These are phyloP conservation scores for Yponomeuta malinellus DNA, from an alignment of 2,888 invertebrate species.

Conservation along the genomic window DNA sequence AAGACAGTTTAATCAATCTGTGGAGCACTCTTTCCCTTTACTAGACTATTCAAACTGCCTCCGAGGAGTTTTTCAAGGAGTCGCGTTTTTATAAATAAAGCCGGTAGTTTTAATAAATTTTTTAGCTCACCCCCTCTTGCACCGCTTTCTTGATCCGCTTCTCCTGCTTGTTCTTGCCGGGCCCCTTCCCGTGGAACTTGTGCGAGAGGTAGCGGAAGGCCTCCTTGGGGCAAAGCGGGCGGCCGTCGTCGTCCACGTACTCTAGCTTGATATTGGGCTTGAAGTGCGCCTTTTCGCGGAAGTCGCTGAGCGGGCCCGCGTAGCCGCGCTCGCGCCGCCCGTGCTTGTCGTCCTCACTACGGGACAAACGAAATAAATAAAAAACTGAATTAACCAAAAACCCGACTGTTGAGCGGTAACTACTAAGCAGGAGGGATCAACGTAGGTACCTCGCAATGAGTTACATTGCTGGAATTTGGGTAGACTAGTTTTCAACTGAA, in stretches of 20 bases:
- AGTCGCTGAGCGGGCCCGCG: conserved; percentile 86
- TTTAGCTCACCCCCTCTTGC: conserved; percentile 86
- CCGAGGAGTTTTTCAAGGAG: no score
- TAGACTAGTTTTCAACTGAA: no score
- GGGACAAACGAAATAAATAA: conserved; percentile 12
- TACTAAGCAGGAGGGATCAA: no score
- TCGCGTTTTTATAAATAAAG: no score
- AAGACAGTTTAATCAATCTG: no score
- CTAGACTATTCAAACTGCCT: background rate
- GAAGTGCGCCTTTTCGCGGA: conserved; percentile 93
- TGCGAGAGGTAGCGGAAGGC: conserved; percentile 97
- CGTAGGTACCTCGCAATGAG: no score
- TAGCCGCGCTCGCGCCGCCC: conserved; percentile 83
- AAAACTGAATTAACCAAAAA: no score
- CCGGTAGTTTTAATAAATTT: no score
- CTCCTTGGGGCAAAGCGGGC: conserved; percentile 94
- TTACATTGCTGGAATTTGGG: no score
- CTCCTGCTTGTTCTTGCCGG: conserved; percentile 98
- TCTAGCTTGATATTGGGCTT: conserved; percentile 96
- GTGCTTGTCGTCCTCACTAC: conserved; percentile 86
- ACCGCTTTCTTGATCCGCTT: conserved; percentile 96
- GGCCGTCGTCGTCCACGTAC: conserved; percentile 97
- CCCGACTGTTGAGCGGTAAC: no score
- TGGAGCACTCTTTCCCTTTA: no score
- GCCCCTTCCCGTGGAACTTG: conserved; percentile 99